Percentiles rank a stretch among this genome's conserved stretches.
These are phyloP conservation scores for Scortum barcoo DNA, from an alignment of 2,113 vertebrate species.

Conservation along the genomic window DNA sequence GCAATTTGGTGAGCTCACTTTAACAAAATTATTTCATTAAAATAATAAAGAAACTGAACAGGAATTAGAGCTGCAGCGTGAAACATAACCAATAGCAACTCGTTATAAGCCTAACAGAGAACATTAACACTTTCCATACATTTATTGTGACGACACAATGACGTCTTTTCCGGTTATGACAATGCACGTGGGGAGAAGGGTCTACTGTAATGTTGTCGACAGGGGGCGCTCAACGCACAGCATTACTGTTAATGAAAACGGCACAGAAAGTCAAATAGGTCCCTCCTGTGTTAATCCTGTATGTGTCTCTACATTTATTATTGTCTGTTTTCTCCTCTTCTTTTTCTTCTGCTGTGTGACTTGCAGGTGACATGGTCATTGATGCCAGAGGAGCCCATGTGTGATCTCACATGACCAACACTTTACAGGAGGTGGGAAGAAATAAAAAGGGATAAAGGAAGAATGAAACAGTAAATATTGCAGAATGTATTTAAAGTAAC, in stretches of 20 bases:
- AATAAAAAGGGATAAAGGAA: too few species aligned
- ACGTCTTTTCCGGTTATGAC: not conserved
- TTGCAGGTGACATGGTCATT: not conserved
- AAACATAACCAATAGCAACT: not conserved
- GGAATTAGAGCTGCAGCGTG: too few species aligned
- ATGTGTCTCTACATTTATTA: not conserved
- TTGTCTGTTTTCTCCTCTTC: not conserved
- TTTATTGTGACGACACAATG: slow-evolving; percentile 9
- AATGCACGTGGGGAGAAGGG: too few species aligned
- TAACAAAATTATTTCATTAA: not conserved
- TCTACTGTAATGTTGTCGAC: not conserved
- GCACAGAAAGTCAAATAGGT: too few species aligned
- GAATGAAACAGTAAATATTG: not conserved
- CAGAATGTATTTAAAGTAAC: not conserved
- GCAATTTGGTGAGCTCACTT: not conserved
- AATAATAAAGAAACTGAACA: not conserved
- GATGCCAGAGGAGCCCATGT: not conserved
- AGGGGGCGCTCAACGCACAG: not conserved
- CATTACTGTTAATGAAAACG: too few species aligned
- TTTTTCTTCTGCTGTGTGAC: not conserved
- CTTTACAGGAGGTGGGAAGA: too few species aligned
- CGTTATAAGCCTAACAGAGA: not conserved
- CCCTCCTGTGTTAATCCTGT: not conserved
- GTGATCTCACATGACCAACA: not conserved
- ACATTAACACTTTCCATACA: too few species aligned